Conservation (phyloP, 2,113 vertebrate species). For the Epinephelus cyanopodus region DNA sequence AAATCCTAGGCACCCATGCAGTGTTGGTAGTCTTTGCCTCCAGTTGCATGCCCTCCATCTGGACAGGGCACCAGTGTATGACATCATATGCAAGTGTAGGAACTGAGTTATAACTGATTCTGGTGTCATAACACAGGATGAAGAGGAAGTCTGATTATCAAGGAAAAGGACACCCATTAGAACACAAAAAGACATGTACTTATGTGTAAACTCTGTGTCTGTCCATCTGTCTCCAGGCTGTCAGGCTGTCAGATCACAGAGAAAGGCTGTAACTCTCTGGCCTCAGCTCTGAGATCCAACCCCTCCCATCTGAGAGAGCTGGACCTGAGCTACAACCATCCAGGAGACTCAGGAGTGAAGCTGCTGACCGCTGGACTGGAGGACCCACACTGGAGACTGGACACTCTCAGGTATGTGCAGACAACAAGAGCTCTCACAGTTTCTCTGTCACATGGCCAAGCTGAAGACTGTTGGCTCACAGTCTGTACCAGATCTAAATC, state of each 20-base stretch:
- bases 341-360: neutral
- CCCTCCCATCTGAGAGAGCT: conserved; percentile 12
- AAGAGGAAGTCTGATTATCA: too few relatives aligned
- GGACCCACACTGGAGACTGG: neutral
- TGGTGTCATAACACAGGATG: too few relatives aligned
- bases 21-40: too few relatives aligned
- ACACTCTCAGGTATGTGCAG: conserved; percentile 1
- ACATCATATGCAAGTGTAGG: too few relatives aligned
- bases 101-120: too few relatives aligned
- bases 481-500: neutral
- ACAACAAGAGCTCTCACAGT: neutral
- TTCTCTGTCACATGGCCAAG: neutral
- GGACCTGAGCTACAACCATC: conserved; percentile 33
- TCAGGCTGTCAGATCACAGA: conserved; percentile 23
- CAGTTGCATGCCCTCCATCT: too few relatives aligned
- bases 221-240: neutral
- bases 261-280: conserved; percentile 13
- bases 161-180: too few relatives aligned
- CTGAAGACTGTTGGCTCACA: neutral
- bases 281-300: conserved; percentile 8
- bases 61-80: too few relatives aligned
- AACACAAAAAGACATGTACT: too few relatives aligned
- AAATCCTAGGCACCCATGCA: too few relatives aligned
- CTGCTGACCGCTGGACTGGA: neutral
- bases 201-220: too few relatives aligned